Conservation (phyloP, 2,113 vertebrate species). For the Centrocercus urophasianus region DNA sequence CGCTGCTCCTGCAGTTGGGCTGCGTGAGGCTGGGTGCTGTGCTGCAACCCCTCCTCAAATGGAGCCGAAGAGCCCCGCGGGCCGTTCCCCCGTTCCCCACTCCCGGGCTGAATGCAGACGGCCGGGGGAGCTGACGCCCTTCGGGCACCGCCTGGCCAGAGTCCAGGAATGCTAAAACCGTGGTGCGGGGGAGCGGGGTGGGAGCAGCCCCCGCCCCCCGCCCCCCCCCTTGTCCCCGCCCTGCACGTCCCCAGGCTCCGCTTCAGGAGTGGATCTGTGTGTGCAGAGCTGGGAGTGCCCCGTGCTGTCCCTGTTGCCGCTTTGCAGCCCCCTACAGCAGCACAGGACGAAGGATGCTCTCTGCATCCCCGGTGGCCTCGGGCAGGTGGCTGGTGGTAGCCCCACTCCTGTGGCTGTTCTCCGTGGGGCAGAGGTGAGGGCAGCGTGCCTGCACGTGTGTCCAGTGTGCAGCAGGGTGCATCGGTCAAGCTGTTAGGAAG, state of each 20-base stretch:
- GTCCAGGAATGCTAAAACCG: constrained; percentile 27
- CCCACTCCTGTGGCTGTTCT: not conserved
- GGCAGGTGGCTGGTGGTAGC: not conserved
- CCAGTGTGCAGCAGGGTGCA: not conserved
- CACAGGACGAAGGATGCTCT: not conserved
- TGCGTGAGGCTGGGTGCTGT: not conserved
- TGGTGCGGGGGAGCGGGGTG: not conserved
- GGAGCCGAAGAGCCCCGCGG: too few relatives aligned
- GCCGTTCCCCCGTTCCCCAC: not conserved
- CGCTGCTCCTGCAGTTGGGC: not conserved
- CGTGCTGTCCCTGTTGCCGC: not conserved
- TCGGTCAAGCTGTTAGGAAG: not conserved
- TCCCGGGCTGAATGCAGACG: not conserved
- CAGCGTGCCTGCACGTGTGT: not conserved
- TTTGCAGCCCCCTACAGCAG: not conserved
- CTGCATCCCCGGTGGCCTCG: too few relatives aligned
- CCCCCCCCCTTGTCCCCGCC: not conserved
- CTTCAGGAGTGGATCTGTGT: not conserved
- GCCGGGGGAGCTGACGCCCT: not conserved
- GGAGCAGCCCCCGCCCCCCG: not conserved
- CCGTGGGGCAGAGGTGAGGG: not conserved
- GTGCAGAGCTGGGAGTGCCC: not conserved
- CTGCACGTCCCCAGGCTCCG: not conserved
- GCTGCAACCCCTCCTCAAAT: too few relatives aligned
- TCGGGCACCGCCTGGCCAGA: constrained; percentile 2